phyloP scores from a whole-genome alignment of 35 echinoderm and acorn worm species.

The Amphiura filiformis region DNA sequence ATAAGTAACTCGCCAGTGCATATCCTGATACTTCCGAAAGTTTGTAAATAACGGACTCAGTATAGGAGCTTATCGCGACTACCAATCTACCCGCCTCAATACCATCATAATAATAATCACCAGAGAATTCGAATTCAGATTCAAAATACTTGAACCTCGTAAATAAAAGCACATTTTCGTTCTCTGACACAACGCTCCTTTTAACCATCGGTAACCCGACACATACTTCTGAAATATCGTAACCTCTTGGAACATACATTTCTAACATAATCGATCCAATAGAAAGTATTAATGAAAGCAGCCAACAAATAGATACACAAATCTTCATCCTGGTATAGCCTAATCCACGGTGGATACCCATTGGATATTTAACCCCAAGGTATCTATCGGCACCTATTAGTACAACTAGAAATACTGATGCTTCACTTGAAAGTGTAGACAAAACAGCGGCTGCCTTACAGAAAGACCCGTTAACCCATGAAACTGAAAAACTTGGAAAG shows the following conservation, averaged over 20 bases:
- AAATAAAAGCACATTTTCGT: no score
- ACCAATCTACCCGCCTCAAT: no score
- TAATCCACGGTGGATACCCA: not conserved
- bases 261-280: not conserved
- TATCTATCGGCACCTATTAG: not conserved
- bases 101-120: no score
- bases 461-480: not conserved
- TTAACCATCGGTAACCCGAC: not conserved
- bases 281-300: not conserved
- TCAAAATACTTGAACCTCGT: no score
- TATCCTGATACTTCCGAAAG: not conserved
- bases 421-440: not conserved
- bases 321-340: not conserved
- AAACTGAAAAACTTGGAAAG: not conserved
- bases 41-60: no score
- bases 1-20: not conserved
- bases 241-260: not conserved
- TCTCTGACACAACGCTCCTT: not conserved
- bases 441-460: not conserved
- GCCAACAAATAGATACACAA: not conserved
- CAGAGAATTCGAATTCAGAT: no score
- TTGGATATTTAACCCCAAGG: not conserved
- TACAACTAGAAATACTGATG: not conserved
- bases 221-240: not conserved
- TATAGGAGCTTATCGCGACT: no score